Conservation (phyloP, 1,140 invertebrate genomes). For the Spodoptera litura region DNA sequence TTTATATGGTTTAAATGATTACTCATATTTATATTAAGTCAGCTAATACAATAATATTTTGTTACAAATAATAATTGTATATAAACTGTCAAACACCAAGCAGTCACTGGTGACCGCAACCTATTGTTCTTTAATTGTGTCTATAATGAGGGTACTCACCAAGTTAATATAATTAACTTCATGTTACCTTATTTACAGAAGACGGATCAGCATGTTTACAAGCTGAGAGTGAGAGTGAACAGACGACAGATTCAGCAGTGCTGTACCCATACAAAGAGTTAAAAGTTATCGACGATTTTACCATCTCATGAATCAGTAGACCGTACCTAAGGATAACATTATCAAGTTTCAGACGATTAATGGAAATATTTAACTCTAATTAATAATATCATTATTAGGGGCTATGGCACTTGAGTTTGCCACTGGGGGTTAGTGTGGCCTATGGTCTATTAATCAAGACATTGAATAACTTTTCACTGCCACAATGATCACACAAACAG, state of each 20-base stretch:
- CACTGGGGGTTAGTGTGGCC: no score
- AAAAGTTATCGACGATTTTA: slow-evolving; percentile 71
- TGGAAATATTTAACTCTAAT: not conserved
- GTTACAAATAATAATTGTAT: not conserved
- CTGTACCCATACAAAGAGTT: slow-evolving; percentile 68
- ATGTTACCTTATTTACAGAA: slow-evolving; percentile 56
- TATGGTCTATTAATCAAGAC: no score
- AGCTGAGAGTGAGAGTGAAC: slow-evolving; percentile 68
- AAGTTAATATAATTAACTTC: no score
- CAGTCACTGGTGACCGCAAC: no score
- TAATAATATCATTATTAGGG: no score
- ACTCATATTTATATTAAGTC: no score
- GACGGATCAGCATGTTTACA: slow-evolving; percentile 60
- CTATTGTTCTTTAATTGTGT: no score
- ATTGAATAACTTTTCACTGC: no score
- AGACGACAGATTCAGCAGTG: slow-evolving; percentile 65
- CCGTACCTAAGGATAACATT: not conserved
- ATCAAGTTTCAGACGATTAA: not conserved
- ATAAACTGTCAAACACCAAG: no score
- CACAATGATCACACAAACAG: no score
- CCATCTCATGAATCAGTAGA: slow-evolving; percentile 54
- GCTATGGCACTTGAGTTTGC: no score
- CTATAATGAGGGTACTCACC: no score
- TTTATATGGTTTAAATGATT: not conserved
- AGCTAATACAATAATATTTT: not conserved